Evolutionary conservation across 2,797 vertebrate genomes (phyloP).

Genomic region (Picus viridis): DNA sequence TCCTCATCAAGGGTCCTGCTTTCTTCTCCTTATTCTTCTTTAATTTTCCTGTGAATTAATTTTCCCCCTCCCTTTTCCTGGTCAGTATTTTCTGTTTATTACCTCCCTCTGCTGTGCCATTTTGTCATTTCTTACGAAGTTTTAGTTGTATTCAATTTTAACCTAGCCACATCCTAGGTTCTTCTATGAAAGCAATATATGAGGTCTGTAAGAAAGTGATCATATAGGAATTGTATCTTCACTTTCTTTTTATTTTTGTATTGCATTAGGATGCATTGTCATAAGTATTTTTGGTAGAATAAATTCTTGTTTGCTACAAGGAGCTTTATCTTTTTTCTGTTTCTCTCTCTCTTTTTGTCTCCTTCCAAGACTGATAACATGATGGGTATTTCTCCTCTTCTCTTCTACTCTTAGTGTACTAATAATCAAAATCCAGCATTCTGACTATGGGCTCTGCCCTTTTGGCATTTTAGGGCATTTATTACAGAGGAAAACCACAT

Average conservation of each 20-base stretch:
- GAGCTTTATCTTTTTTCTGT: constrained; percentile 72
- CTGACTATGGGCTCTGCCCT: constrained; percentile 57
- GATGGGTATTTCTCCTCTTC: background rate
- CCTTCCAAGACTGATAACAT: constrained; percentile 30
- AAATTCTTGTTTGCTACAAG: constrained; percentile 89
- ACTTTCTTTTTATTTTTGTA: constrained; percentile 97
- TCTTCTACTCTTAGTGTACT: constrained; percentile 58
- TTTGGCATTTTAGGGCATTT: constrained; percentile 68
- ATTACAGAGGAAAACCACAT: constrained; percentile 38
- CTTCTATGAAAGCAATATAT: constrained; percentile 82
- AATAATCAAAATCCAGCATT: constrained; percentile 62
- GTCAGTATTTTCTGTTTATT: constrained; percentile 79
- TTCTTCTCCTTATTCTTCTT: constrained; percentile 61
- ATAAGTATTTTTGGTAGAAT: constrained; percentile 96
- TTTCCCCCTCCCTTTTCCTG: constrained; percentile 5
- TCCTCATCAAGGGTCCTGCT: constrained; percentile 71
- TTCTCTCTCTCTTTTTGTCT: background rate
- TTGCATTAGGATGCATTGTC: constrained; percentile 86
- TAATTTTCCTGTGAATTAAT: constrained; percentile 21
- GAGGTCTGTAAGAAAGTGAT: constrained; percentile 88
- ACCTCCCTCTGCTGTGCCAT: constrained; percentile 75
- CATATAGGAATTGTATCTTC: constrained; percentile 81
- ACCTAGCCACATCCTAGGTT: constrained; percentile 77
- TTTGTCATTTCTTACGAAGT: constrained; percentile 69
- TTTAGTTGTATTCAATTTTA: constrained; percentile 74